Conservation (phyloP, 2,888 invertebrate genomes). For the Stomorhina lunata region DNA sequence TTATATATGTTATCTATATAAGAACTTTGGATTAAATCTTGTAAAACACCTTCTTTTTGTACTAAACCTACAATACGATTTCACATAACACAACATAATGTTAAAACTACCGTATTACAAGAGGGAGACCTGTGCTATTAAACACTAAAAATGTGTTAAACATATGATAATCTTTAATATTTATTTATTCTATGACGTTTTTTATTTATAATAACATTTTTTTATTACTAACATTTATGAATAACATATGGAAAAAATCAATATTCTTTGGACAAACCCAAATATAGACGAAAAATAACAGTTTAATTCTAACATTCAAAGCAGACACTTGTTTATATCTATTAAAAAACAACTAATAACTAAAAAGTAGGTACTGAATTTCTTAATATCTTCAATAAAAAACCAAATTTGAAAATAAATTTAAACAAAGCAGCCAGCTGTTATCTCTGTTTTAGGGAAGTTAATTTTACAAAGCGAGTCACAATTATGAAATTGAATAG, state of each 20-base stretch:
- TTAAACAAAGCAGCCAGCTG: no score
- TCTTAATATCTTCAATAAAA: constrained; percentile 5
- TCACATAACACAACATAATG: background rate
- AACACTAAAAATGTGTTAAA: background rate
- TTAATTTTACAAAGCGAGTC: no score
- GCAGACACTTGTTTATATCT: constrained; percentile 7
- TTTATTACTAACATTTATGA: background rate
- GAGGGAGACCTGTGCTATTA: background rate
- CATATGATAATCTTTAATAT: background rate
- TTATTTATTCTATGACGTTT: background rate
- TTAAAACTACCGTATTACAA: background rate
- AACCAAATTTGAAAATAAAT: background rate
- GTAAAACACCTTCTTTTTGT: no score
- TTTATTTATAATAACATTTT: background rate
- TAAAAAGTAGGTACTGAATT: no score
- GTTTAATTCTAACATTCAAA: constrained; percentile 39
- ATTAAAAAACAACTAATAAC: background rate
- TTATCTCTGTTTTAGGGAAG: no score
- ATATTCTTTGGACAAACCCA: background rate
- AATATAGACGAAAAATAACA: constrained; percentile 15
- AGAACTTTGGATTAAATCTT: no score
- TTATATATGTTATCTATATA: no score
- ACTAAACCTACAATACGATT: no score
- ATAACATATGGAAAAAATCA: constrained; percentile 12
- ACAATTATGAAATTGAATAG: no score